These are phyloP conservation scores for Heliconius ismenius DNA, from an alignment of 2,888 invertebrate species.

Conservation along the genomic window DNA sequence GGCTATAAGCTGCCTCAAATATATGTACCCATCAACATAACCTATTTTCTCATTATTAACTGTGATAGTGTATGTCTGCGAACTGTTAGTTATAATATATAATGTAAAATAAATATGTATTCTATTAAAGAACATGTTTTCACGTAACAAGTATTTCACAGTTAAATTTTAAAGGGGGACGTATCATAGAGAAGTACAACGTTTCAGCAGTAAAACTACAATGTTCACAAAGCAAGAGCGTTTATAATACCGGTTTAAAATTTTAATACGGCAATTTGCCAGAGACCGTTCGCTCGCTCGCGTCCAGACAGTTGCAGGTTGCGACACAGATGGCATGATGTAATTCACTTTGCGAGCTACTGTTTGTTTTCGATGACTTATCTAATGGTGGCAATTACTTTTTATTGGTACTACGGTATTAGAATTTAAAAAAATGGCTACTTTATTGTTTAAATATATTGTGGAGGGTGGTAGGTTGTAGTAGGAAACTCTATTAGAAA, in stretches of 20 bases:
- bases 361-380: conserved; percentile 42
- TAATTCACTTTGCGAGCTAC: conserved; percentile 46
- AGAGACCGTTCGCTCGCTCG: conserved; percentile 50
- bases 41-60: no score
- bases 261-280: conserved; percentile 68
- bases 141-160: conserved; percentile 1
- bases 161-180: conserved; percentile 36
- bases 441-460: not conserved
- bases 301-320: conserved; percentile 16
- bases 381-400: conserved; percentile 39
- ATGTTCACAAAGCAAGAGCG: conserved; percentile 53
- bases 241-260: conserved; percentile 65
- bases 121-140: not conserved
- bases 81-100: not conserved
- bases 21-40: no score
- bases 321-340: conserved; percentile 50
- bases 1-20: no score
- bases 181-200: conserved; percentile 39
- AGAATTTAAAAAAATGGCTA: conserved; percentile 11
- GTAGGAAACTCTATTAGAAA: not conserved
- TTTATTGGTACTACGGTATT: conserved; percentile 30
- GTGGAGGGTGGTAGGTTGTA: not conserved
- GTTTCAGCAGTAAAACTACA: conserved; percentile 41
- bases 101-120: not conserved
- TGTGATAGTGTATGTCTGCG: no score